These are phyloP conservation scores for Mionectes olivaceus DNA, from an alignment of 2,797 vertebrate genomes.

Conservation along the genomic window DNA sequence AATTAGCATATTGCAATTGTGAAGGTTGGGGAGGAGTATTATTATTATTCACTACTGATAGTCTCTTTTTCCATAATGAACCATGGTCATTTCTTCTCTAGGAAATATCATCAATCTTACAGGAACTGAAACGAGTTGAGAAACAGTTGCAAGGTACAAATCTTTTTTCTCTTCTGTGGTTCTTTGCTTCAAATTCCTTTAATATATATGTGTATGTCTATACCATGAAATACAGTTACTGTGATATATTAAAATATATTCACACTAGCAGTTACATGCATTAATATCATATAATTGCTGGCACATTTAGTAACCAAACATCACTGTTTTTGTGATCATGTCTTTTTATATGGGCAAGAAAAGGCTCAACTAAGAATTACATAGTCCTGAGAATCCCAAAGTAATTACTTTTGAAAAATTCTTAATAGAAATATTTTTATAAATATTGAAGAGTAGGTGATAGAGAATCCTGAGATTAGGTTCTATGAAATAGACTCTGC, in stretches of 20 bases:
- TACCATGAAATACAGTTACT: background rate
- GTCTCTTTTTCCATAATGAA: background rate
- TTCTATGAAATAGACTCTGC: background rate
- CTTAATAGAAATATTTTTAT: background rate
- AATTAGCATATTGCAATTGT: background rate
- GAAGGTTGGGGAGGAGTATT: background rate
- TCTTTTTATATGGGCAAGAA: background rate
- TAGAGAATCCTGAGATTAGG: background rate
- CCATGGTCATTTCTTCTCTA: constrained; percentile 63
- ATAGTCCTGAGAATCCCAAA: background rate
- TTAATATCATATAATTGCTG: background rate
- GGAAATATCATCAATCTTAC: constrained; percentile 96
- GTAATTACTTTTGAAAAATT: background rate
- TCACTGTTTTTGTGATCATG: background rate
- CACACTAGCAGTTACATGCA: background rate
- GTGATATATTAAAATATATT: background rate
- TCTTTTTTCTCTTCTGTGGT: background rate
- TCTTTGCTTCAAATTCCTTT: background rate
- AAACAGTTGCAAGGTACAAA: constrained; percentile 94
- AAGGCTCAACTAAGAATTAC: background rate
- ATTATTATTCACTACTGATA: background rate
- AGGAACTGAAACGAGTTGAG: constrained; percentile 94
- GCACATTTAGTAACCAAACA: background rate
- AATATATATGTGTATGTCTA: background rate
- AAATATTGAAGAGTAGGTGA: background rate